Base-by-base conservation (phyloP, 2,113 vertebrate genomes). In the Mesoclemmys tuberculata region DNA sequence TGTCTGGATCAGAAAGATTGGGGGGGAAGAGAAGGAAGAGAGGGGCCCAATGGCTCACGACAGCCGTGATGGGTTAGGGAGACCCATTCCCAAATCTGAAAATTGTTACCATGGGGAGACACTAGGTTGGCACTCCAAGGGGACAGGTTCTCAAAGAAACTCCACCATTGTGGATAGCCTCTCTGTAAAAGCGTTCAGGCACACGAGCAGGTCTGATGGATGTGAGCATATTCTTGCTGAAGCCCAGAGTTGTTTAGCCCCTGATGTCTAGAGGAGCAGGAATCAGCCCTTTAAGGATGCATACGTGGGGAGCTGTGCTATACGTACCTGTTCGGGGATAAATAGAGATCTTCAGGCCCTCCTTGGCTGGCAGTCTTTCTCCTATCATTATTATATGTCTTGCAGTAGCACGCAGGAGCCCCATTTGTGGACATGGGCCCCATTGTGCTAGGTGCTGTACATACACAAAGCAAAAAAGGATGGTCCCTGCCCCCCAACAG, bases 51-150 rank as follows among this genome's bases (percentile, higher is more conserved):
- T 74, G 88, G 87, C 49, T 54, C 22, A 14, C 0, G 35, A 21
- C 9, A 54, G 1, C 19, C 21, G 2, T 41, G 26, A 27, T 29
- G 12, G 0, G 16, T 9, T 82, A 35, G 2, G 58, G 41, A 81
- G 19, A 82, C 19, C 5, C 2, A 1, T 21, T n/a, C 78, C 5
- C 13, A 29, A 19, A 87, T 49, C 51, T 1, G 10, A 9, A 84
- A 80, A 52, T 6, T 2, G 6, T 87, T 90, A n/a, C 78, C 51
- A 5, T 61, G 48, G 81, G 80, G 87, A 92, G 85, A 85, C 92
- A 84, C 75, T 22, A 90, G 89, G 93, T 82, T 92, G 77, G 4
- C 48, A 7, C 55, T 92, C 85, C 26, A 84, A 96, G 89, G 80
- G 86, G 71, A 64, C 55, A 83, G 26, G 79, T 89, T 44, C 26